These are phyloP conservation scores for Agonopterix subpropinquella DNA, from an alignment of 2,888 invertebrate species.

Conservation along the genomic window DNA sequence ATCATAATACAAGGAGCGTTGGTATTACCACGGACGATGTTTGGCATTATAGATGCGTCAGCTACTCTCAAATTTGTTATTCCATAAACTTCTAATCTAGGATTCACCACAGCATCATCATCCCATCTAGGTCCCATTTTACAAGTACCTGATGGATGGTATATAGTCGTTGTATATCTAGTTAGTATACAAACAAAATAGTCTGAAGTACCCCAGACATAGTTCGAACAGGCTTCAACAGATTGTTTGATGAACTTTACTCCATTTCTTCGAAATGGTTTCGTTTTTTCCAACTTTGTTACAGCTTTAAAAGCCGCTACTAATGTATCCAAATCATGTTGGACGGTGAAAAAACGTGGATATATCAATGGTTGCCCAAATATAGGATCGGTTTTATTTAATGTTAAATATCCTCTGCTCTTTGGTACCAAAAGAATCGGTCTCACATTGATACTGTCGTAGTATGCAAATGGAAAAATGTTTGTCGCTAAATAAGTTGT, in stretches of 20 bases:
- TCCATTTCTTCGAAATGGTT: conserved; percentile 70
- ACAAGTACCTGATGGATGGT: conserved; percentile 56
- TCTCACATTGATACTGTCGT: conserved; percentile 76
- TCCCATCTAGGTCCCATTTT: conserved; percentile 52
- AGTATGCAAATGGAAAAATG: conserved; percentile 73
- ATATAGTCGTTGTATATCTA: conserved; percentile 76
- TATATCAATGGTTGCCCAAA: conserved; percentile 82
- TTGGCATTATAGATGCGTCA: conserved; percentile 89
- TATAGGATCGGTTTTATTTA: conserved; percentile 80
- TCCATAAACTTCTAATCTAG: conserved; percentile 47
- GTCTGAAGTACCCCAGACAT: conserved; percentile 72
- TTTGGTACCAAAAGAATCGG: conserved; percentile 77
- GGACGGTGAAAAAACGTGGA: conserved; percentile 78
- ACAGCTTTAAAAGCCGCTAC: conserved; percentile 77
- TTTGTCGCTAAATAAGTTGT: conserved; percentile 54
- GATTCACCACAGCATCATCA: conserved; percentile 52
- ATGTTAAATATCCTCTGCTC: conserved; percentile 76
- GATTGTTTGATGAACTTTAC: conserved; percentile 70
- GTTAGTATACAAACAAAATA: conserved; percentile 81
- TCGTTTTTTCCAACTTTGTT: conserved; percentile 71
- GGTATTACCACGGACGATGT: conserved; percentile 85
- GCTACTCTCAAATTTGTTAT: conserved; percentile 77
- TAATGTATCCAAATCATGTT: conserved; percentile 76
- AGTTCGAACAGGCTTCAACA: conserved; percentile 71
- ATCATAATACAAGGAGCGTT: conserved; percentile 91